phyloP scores from a whole-genome alignment of 2,797 vertebrate species.

The Cuniculus paca region DNA sequence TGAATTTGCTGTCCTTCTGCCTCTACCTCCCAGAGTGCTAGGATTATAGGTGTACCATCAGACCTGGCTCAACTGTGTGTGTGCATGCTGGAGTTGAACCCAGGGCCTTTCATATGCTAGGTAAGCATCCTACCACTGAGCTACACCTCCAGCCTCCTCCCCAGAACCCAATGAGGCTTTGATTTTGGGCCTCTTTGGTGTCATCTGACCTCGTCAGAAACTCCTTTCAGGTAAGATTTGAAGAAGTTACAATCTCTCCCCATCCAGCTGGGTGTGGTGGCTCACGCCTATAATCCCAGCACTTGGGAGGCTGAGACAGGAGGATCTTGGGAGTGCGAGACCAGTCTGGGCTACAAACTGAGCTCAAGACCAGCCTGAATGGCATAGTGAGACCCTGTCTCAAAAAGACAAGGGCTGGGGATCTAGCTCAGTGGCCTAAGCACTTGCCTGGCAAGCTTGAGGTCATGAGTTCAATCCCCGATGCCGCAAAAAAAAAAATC shows the following conservation, averaged over 20 bases:
- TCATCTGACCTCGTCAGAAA: slow-evolving; percentile 54
- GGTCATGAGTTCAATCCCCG: no score
- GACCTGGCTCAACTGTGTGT: background rate
- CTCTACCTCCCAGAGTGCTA: background rate
- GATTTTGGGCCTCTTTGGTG: background rate
- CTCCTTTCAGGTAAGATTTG: background rate
- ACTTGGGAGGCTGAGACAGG: no score
- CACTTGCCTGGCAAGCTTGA: no score
- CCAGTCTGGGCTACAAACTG: no score
- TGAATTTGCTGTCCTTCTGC: background rate
- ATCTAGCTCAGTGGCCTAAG: no score
- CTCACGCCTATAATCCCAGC: no score
- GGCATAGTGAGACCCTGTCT: no score
- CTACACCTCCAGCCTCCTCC: background rate
- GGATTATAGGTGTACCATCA: background rate
- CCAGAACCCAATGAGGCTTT: background rate
- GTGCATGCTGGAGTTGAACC: background rate
- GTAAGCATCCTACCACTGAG: background rate
- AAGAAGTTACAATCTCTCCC: background rate
- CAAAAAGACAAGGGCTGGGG: no score
- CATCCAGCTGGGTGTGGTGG: no score
- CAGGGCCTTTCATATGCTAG: background rate
- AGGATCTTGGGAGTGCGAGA: no score
- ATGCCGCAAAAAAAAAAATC: no score
- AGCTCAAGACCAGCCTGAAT: no score